Conservation (phyloP, 2,888 invertebrate species). For the Hirtodrosophila alboralis region DNA sequence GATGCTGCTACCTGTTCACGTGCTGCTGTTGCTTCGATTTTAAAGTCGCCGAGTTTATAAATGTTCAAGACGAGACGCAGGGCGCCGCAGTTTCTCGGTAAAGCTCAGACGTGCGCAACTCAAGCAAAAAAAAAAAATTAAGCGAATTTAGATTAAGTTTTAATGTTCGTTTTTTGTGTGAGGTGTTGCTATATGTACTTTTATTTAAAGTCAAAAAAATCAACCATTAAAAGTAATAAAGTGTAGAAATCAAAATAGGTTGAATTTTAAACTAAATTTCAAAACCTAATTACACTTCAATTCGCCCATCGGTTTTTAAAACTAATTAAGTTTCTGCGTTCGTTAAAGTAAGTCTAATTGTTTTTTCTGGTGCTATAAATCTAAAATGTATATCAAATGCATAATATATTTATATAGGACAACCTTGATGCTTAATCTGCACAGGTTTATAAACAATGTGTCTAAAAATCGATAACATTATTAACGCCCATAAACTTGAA, state of each 20-base stretch:
- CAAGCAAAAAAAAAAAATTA: conserved; percentile 56
- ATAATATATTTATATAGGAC: background rate
- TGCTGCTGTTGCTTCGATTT: conserved; percentile 42
- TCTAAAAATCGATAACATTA: conserved; percentile 26
- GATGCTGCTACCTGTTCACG: conserved; percentile 71
- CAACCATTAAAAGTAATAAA: conserved; percentile 12
- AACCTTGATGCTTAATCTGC: conserved; percentile 23
- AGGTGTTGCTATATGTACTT: conserved; percentile 13
- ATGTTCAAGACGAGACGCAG: conserved; percentile 59
- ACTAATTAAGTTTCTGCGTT: background rate
- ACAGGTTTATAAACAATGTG: conserved; percentile 11
- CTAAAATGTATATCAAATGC: conserved; percentile 5
- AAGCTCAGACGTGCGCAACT: conserved; percentile 60
- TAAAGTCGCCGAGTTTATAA: conserved; percentile 68
- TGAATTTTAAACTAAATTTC: conserved; percentile 16
- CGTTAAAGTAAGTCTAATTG: conserved; percentile 15
- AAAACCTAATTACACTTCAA: conserved; percentile 15
- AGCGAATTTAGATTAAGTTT: conserved; percentile 47
- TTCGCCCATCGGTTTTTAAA: conserved; percentile 1
- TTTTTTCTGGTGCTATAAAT: background rate
- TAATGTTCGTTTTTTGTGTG: conserved; percentile 38
- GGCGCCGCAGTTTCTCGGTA: conserved; percentile 71
- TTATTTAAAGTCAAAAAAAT: conserved; percentile 23
- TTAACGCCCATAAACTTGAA: conserved; percentile 26
- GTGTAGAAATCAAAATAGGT: conserved; percentile 8